Base-by-base conservation (phyloP, 2,113 vertebrate species). In the Onychostoma macrolepis region DNA sequence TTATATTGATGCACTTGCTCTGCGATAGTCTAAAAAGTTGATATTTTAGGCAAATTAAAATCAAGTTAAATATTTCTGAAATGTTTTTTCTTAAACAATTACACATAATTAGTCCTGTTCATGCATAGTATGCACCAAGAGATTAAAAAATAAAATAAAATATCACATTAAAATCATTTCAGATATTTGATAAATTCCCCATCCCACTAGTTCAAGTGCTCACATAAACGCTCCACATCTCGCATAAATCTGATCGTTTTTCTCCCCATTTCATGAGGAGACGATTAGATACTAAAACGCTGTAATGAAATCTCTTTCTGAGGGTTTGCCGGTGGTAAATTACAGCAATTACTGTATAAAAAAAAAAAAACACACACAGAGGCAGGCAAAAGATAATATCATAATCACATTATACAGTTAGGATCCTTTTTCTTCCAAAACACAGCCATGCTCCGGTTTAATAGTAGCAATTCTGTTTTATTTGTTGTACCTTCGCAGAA, bases 381-480 rank as follows among this genome's bases (percentile, higher is more conserved):
- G 43, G 48, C 45, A 78, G 76, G 28, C 45, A 78, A 53, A 76
- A 67, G 58, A 82, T 82, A 67, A 67, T 30, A 82, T 80, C 33
- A 81, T 50, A 83, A 50, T 69, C 43, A 83, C 10, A 83, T 83
- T 83, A 69, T 45, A 69, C 7, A 28, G 36, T 21, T 26, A 82
- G 2, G 30, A 45, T 30, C n/a, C 15, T 41, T 50, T 56, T 43
- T 36, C 43, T 58, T 78, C 63, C 80, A 86, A 82, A 61, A 87
- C 56, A 80, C 85, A 78, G 36, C 50, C 45, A 30, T 9, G 36
- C 48, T 53, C 69, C 80, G 69, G 90, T 90, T 91, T 92, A 93
- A 94, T 85, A 89, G 90, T 90, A 92, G 90, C 91, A 92, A 88
- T 93, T 91, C 84, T 19, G 12, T 94, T 94, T 94, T 92, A 91